Base-by-base conservation (phyloP, 2,888 invertebrate genomes). In the Pterostichus madidus region DNA sequence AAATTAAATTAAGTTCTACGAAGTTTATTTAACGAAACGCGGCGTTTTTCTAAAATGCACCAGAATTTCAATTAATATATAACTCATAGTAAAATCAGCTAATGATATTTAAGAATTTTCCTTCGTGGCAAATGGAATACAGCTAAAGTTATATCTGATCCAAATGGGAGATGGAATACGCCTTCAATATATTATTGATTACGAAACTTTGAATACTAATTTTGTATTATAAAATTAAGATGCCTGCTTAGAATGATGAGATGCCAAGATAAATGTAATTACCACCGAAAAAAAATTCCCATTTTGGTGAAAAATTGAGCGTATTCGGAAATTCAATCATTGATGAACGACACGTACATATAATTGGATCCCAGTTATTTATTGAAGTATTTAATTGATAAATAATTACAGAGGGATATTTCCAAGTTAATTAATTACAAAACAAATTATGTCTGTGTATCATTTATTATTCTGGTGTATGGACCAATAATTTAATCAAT, bases 381-480 rank as follows among this genome's bases (percentile, higher is more conserved):
- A 68, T 68, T 68, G 32, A n/a, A 15, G 68, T 44, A 68, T 68
- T 68, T 68, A 68, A 68, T 68, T 68, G 15, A 7, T 17, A 39
- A 35, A 68, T 68, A 68, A 68, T 68, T 68, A 68, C 68, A 39
- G 7, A 39, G 68, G 68, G 68, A 17, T 68, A 39, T n/a, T 44
- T 44, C 7, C n/a, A 32, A 64, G 32, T 35, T 68, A 68, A 68
- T 68, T 68, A 68, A 68, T 68, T 68, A 44, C 44, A 39, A 68
- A 68, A 68, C 13, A 68, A 68, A 56, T 56, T 11, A 56, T 56
- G 5, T 17, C 56, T 56, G 15, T 56, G 56, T 17, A 17, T 13
- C 17, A 56, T 56, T 56, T 17, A 56, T 56, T 56, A 56, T 49
- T n/a, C 2, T 11, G n/a, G 49, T 49, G 13, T n/a, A 49, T 49